Evolutionary conservation across 2,797 vertebrate species (phyloP).

Genomic region (Crossoptilon crossoptilon): DNA sequence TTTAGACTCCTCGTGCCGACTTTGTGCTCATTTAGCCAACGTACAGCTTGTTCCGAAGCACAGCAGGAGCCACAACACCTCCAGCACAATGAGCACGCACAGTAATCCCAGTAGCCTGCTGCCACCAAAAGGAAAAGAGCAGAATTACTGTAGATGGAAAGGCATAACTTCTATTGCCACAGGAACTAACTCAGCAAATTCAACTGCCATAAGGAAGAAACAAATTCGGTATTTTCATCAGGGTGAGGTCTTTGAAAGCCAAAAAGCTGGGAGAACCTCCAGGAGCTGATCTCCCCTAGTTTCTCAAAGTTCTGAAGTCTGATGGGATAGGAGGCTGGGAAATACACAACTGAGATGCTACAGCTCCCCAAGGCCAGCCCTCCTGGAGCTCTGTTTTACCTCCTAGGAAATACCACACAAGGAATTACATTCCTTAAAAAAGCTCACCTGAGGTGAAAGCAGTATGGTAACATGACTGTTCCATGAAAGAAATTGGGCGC

Average conservation of each 20-base stretch:
- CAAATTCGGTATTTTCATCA: neutral
- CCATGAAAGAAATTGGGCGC: neutral
- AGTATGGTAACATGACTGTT: neutral
- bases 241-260: neutral
- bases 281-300: neutral
- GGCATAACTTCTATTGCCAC: too few relatives aligned
- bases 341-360: neutral
- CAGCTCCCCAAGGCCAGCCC: neutral
- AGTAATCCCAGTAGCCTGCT: constrained; percentile 4
- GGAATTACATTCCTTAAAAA: neutral
- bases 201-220: neutral
- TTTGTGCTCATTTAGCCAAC: neutral
- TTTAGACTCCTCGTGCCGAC: neutral
- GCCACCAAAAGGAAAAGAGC: constrained; percentile 71
- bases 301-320: neutral
- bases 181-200: neutral
- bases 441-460: neutral
- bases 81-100: neutral
- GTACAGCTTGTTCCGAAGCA: neutral
- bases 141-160: neutral
- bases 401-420: neutral
- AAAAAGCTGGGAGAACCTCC: neutral
- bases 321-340: neutral
- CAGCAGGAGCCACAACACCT: neutral
- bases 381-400: neutral